phyloP scores from a whole-genome alignment of 2,888 invertebrate genomes.

The Phlogophora meticulosa region DNA sequence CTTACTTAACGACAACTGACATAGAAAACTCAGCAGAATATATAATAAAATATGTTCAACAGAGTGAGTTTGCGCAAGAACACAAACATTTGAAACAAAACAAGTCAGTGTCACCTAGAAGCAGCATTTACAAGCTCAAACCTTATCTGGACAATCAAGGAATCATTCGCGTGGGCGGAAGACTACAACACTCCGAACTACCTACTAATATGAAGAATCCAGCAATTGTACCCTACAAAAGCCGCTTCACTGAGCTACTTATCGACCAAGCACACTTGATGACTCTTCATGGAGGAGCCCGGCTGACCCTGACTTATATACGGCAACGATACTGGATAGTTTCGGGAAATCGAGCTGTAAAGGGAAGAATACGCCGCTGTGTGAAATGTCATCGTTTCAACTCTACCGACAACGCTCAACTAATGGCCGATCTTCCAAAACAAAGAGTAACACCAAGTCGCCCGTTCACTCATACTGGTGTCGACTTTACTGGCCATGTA shows the following conservation, averaged over 20 bases:
- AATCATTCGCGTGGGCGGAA: neutral
- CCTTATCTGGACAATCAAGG: neutral
- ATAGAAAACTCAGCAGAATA: neutral
- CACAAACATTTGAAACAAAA: conserved; percentile 2
- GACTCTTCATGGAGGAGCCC: neutral
- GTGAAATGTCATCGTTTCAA: neutral
- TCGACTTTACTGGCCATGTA: no score
- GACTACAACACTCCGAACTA: neutral
- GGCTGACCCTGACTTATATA: no score
- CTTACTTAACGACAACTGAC: neutral
- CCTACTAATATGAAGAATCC: neutral
- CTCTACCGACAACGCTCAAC: no score
- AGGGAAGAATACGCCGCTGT: conserved; percentile 1
- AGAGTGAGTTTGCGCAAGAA: conserved; percentile 3
- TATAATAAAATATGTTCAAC: conserved; percentile 3
- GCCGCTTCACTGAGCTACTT: neutral
- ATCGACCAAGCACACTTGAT: conserved; percentile 1
- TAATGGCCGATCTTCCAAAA: no score
- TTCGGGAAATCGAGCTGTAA: neutral
- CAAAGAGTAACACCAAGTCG: no score
- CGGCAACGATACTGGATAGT: neutral
- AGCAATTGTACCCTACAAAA: neutral
- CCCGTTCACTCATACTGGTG: no score
- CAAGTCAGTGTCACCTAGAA: neutral
- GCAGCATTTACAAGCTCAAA: conserved; percentile 3